phyloP scores from a whole-genome alignment of 2,888 invertebrate genomes.

The Macrosiphum euphorbiae region DNA sequence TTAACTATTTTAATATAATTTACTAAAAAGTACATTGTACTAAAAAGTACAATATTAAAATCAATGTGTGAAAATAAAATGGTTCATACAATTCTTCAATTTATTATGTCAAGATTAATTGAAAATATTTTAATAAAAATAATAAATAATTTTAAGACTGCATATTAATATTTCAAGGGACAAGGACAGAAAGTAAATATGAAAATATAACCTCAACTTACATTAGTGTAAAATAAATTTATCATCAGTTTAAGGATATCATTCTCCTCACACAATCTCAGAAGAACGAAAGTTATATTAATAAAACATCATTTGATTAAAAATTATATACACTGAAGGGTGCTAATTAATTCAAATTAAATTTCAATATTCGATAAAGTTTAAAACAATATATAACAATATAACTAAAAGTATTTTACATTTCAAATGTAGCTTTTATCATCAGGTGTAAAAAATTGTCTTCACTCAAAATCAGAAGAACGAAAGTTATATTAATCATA shows the following conservation, averaged over 20 bases:
- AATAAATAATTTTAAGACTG: background rate
- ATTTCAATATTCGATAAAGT: background rate
- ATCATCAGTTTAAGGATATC: conserved; percentile 29
- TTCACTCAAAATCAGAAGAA: background rate
- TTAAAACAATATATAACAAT: background rate
- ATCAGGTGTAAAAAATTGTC: background rate
- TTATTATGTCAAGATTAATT: background rate
- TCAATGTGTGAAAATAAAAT: background rate
- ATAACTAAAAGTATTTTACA: background rate
- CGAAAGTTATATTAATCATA: background rate
- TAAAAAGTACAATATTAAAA: background rate
- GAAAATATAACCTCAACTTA: background rate
- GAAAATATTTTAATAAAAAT: background rate
- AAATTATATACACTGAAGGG: background rate
- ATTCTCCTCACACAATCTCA: conserved; percentile 41
- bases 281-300: conserved; percentile 54
- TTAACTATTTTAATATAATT: conserved; percentile 59
- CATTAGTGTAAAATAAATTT: background rate
- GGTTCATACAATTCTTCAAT: background rate
- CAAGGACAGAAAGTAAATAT: background rate
- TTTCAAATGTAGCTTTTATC: background rate
- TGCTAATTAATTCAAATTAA: background rate
- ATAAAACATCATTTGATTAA: conserved; percentile 45
- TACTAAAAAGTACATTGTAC: background rate
- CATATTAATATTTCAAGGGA: background rate